Evolutionary conservation across 1,140 invertebrate species (phyloP).

Genomic region (Brachystomella parvula): DNA sequence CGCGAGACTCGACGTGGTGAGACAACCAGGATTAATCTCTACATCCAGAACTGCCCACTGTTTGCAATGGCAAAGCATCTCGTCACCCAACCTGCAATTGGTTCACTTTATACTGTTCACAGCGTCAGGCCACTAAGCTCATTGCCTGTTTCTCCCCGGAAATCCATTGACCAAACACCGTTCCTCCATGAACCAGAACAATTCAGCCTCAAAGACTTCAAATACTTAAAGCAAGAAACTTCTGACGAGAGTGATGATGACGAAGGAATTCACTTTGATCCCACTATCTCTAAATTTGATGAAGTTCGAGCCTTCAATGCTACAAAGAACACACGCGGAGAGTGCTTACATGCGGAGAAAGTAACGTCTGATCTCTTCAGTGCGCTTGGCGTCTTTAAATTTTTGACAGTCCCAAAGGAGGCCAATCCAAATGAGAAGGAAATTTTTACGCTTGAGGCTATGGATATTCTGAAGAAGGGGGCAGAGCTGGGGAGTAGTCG

Average conservation of each 20-base stretch:
- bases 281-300: not conserved
- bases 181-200: constrained; percentile 24
- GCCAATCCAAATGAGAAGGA: not conserved
- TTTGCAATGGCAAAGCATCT: constrained; percentile 14
- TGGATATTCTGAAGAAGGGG: constrained; percentile 29
- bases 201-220: not conserved
- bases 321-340: not conserved
- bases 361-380: constrained; percentile 28
- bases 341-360: not conserved
- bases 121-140: not conserved
- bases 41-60: constrained; percentile 17
- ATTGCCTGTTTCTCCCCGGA: not conserved
- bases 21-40: not conserved
- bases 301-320: not conserved
- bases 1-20: not conserved
- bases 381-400: constrained; percentile 26
- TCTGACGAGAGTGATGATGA: constrained; percentile 17
- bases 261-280: constrained; percentile 12
- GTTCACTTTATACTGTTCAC: not conserved
- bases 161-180: constrained; percentile 30
- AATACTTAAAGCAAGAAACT: not conserved
- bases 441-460: constrained; percentile 19
- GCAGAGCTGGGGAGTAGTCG: constrained; percentile 29
- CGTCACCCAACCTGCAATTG: constrained; percentile 21
- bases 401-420: constrained; percentile 12